A percentile compares a stretch with the other conserved stretches of the same genome.
These are phyloP conservation scores for Silurus aristotelis DNA, from an alignment of 2,797 vertebrate genomes.

Conservation along the genomic window DNA sequence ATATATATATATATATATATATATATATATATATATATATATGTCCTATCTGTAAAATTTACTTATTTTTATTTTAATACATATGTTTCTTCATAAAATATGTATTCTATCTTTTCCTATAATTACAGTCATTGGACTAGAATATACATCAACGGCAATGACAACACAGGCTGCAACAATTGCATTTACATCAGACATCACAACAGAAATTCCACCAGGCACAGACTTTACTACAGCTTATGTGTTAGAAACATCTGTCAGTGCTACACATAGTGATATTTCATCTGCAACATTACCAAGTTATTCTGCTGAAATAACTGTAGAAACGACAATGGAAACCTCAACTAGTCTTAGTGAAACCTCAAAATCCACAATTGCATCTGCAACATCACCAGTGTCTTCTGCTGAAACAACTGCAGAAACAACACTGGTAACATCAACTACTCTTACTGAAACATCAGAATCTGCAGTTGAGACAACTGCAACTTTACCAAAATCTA, in stretches of 20 bases:
- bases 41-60: too few relatives aligned
- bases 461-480: not conserved
- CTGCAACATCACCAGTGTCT: too few relatives aligned
- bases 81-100: not conserved
- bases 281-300: not conserved
- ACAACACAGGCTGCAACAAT: not conserved
- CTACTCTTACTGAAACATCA: too few relatives aligned
- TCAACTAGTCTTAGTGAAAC: too few relatives aligned
- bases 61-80: too few relatives aligned
- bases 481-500: not conserved
- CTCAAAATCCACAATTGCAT: too few relatives aligned
- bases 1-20: too few relatives aligned
- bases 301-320: too few relatives aligned
- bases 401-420: not conserved
- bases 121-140: not conserved
- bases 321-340: too few relatives aligned
- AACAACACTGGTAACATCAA: not conserved
- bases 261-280: not conserved
- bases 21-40: too few relatives aligned
- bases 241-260: not conserved
- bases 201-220: not conserved
- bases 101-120: not conserved
- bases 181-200: not conserved
- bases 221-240: not conserved
- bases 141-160: not conserved